These are phyloP conservation scores for Ondatra zibethicus DNA, from an alignment of 2,113 vertebrate species.

Conservation along the genomic window DNA sequence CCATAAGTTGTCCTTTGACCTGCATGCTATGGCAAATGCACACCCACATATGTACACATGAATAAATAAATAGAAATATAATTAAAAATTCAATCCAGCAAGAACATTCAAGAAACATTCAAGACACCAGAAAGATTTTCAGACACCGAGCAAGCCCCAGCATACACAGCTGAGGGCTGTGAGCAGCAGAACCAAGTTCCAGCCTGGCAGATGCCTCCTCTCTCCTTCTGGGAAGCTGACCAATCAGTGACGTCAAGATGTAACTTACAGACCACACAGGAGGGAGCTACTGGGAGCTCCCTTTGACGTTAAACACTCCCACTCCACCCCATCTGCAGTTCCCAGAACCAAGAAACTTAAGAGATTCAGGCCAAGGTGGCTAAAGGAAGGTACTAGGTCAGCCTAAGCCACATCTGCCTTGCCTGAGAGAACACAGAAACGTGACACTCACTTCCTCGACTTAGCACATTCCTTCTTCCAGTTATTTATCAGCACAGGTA, in stretches of 20 bases:
- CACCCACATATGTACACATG: neutral
- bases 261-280: neutral
- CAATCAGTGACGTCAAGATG: neutral
- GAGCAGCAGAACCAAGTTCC: fast-evolving
- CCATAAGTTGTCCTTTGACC: neutral
- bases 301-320: neutral
- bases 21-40: neutral
- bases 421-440: fast-evolving
- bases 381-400: neutral
- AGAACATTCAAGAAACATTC: neutral
- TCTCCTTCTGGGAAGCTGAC: neutral
- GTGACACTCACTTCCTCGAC: slow-evolving; percentile 89
- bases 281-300: neutral
- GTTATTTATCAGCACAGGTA: slow-evolving; percentile 90
- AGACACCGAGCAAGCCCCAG: neutral
- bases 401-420: fast-evolving
- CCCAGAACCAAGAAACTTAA: neutral
- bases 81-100: neutral
- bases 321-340: too few species aligned
- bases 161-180: fast-evolving
- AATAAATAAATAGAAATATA: neutral
- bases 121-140: neutral
- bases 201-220: fast-evolving
- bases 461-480: slow-evolving; percentile 94
- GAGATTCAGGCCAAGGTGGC: fast-evolving